Percentiles rank a stretch among this genome's conserved stretches.
Conservation (phyloP, 2,888 invertebrate genomes). For the Drepana falcataria region DNA sequence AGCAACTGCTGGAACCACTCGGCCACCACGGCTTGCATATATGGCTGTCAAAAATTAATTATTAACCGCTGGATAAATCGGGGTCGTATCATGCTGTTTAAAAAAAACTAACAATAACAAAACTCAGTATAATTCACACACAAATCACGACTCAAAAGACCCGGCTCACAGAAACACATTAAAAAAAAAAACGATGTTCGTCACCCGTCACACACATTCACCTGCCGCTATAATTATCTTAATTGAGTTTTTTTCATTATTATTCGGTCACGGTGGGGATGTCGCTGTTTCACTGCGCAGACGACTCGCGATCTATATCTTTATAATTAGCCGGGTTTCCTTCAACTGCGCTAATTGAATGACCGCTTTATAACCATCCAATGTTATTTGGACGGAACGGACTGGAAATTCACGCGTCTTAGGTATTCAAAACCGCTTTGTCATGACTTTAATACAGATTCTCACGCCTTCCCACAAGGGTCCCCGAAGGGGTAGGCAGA, state of each 20-base stretch:
- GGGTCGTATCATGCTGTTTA: too few species aligned
- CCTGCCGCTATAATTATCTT: conserved; percentile 43
- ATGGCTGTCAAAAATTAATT: too few species aligned
- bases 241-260: conserved; percentile 45
- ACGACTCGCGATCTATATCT: conserved; percentile 41
- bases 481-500: too few species aligned
- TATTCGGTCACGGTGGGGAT: conserved; percentile 41
- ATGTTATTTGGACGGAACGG: background rate
- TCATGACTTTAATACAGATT: background rate
- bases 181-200: conserved; percentile 19
- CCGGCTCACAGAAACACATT: conserved; percentile 10
- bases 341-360: conserved; percentile 21
- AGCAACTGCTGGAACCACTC: too few species aligned
- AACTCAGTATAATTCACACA: background rate
- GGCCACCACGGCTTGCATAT: too few species aligned
- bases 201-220: conserved; percentile 34
- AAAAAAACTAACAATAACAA: too few species aligned
- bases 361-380: conserved; percentile 7
- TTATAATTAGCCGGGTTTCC: conserved; percentile 41
- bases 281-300: conserved; percentile 27
- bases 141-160: conserved; percentile 2
- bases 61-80: too few species aligned
- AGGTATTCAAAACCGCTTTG: background rate
- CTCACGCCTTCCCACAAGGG: too few species aligned
- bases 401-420: background rate